Conservation (phyloP, 2,888 invertebrate genomes). For the Brachycybe producta region DNA sequence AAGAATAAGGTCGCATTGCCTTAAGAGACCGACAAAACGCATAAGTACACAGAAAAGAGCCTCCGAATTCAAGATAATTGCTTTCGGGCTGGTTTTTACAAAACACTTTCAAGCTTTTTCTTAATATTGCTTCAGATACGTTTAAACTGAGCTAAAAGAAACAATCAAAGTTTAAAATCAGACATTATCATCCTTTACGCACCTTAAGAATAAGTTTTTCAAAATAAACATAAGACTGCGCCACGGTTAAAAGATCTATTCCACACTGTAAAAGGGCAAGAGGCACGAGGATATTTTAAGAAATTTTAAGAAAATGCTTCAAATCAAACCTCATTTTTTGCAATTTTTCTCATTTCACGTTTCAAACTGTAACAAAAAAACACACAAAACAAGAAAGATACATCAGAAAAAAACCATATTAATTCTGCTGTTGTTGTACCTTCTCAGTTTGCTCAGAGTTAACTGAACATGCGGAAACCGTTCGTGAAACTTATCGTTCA, state of each 20-base stretch:
- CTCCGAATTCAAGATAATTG: too few relatives aligned
- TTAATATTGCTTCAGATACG: too few relatives aligned
- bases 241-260: conserved; percentile 74
- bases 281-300: not conserved
- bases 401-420: not conserved
- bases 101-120: too few relatives aligned
- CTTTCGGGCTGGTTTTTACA: too few relatives aligned
- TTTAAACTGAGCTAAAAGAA: too few relatives aligned
- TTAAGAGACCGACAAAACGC: too few relatives aligned
- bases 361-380: conserved; percentile 58
- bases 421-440: conserved; percentile 43
- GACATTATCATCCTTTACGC: not conserved
- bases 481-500: conserved; percentile 91
- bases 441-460: conserved; percentile 87
- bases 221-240: conserved; percentile 96
- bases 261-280: conserved; percentile 42
- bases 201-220: conserved; percentile 83
- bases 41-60: too few relatives aligned
- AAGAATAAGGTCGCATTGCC: too few relatives aligned
- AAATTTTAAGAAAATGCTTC: not conserved
- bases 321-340: conserved; percentile 47
- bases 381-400: not conserved
- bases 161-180: too few relatives aligned
- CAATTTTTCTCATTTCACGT: conserved; percentile 86
- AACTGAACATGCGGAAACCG: conserved; percentile 90